Evolutionary conservation across 2,797 vertebrate genomes (phyloP).

Genomic region (Enteromius argenteus): DNA sequence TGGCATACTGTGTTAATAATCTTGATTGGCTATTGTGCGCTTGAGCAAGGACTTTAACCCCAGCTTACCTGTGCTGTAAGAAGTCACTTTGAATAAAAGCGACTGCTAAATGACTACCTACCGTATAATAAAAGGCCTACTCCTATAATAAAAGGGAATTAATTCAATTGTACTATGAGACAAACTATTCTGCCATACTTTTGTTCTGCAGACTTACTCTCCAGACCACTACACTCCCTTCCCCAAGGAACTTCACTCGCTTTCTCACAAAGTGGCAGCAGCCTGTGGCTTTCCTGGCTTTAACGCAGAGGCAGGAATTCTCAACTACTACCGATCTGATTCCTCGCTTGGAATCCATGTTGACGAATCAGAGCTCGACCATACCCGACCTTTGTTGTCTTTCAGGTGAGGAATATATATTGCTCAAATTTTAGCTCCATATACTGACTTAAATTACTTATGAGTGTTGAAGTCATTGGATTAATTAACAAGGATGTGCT

Average conservation of each 20-base stretch:
- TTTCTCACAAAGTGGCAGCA: constrained; percentile 84
- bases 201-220: constrained; percentile 85
- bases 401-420: constrained; percentile 81
- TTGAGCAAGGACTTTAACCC: background rate
- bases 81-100: background rate
- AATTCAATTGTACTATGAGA: background rate
- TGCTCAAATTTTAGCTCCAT: background rate
- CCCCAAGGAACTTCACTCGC: constrained; percentile 87
- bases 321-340: constrained; percentile 93
- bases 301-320: constrained; percentile 89
- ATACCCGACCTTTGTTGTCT: constrained; percentile 88
- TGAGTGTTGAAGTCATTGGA: background rate
- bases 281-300: constrained; percentile 90
- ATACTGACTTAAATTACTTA: background rate
- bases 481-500: background rate
- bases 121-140: background rate
- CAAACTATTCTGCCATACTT: background rate
- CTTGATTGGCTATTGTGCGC: background rate
- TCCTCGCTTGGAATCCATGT: constrained; percentile 95
- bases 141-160: background rate
- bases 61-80: background rate
- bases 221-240: constrained; percentile 85
- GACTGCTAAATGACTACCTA: background rate
- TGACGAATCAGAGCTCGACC: constrained; percentile 92
- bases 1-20: background rate